Evolutionary conservation across 1,140 invertebrate species (phyloP).

Genomic region (Monomorium pharaonis): DNA sequence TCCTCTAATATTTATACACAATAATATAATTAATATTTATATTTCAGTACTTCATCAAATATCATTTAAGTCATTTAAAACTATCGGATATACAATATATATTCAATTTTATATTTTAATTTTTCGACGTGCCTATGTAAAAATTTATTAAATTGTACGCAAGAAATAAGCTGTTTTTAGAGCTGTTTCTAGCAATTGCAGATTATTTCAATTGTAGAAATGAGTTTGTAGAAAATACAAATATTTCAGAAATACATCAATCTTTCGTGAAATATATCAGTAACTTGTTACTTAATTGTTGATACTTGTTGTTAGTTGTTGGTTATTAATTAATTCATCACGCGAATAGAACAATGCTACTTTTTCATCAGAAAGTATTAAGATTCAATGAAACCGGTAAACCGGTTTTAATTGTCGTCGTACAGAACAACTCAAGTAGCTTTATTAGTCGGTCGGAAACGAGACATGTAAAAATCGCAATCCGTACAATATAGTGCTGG

Average conservation of each 20-base stretch:
- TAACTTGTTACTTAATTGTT: neutral
- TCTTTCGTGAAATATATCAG: neutral
- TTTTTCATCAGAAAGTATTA: neutral
- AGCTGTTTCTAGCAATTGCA: neutral
- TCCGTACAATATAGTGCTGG: slow-evolving; percentile 93
- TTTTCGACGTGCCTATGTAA: neutral
- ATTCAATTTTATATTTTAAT: slow-evolving; percentile 8
- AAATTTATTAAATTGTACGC: neutral
- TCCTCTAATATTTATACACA: slow-evolving; percentile 62
- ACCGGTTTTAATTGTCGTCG: neutral
- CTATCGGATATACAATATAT: neutral
- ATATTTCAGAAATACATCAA: too few relatives aligned
- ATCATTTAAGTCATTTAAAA: neutral
- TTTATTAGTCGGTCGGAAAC: slow-evolving; percentile 89
- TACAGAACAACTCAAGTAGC: neutral
- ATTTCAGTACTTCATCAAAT: neutral
- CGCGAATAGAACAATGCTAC: neutral
- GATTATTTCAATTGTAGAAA: neutral
- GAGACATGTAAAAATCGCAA: slow-evolving; percentile 96
- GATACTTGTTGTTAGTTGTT: too few relatives aligned
- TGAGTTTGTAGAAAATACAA: neutral
- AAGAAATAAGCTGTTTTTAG: neutral
- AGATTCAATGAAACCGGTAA: neutral
- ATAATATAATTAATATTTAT: neutral
- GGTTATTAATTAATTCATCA: neutral